Percentiles rank a stretch among this genome's conserved stretches.
phyloP scores from a whole-genome alignment of 53 echinoderm and acorn worm genomes.

The Holothuria leucospilota region DNA sequence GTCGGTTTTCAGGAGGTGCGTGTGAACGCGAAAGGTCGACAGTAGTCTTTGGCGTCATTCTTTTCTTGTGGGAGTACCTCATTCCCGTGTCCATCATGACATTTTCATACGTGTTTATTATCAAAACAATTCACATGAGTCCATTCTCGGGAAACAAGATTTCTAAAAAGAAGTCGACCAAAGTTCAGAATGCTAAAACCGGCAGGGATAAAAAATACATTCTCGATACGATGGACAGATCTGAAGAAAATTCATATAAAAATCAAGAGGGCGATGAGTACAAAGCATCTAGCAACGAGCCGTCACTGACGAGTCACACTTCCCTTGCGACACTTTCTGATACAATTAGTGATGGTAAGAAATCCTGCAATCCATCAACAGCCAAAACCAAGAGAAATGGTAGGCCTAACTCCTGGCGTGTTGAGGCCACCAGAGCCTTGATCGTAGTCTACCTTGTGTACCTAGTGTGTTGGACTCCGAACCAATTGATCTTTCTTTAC shows the following conservation, averaged over 20 bases:
- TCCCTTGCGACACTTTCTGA: too few relatives aligned
- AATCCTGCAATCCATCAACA: too few relatives aligned
- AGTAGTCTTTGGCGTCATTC: slow-evolving; percentile 36
- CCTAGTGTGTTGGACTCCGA: slow-evolving; percentile 81
- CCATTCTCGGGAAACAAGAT: too few relatives aligned
- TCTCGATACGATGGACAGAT: too few relatives aligned
- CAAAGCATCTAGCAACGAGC: too few relatives aligned
- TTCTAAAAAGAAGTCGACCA: neutral
- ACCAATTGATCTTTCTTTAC: slow-evolving; percentile 77
- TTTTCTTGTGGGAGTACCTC: slow-evolving; percentile 81
- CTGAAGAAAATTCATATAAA: too few relatives aligned
- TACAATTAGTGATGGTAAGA: too few relatives aligned
- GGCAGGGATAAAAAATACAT: neutral
- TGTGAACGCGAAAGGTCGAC: neutral
- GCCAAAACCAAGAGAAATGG: too few relatives aligned
- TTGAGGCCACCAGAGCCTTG: slow-evolving; percentile 66
- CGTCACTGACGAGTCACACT: too few relatives aligned
- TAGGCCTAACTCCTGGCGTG: neutral
- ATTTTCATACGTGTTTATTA: slow-evolving; percentile 64
- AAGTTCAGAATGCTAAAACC: neutral
- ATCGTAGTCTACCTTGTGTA: slow-evolving; percentile 67
- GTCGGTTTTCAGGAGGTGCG: neutral
- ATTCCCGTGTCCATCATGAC: slow-evolving; percentile 75
- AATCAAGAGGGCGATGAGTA: too few relatives aligned
- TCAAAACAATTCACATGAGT: slow-evolving; percentile 19